A percentile compares a stretch with the other conserved stretches of the same genome.
These are phyloP conservation scores for Euschistus heros DNA, from an alignment of 1,140 invertebrate species.

Conservation along the genomic window DNA sequence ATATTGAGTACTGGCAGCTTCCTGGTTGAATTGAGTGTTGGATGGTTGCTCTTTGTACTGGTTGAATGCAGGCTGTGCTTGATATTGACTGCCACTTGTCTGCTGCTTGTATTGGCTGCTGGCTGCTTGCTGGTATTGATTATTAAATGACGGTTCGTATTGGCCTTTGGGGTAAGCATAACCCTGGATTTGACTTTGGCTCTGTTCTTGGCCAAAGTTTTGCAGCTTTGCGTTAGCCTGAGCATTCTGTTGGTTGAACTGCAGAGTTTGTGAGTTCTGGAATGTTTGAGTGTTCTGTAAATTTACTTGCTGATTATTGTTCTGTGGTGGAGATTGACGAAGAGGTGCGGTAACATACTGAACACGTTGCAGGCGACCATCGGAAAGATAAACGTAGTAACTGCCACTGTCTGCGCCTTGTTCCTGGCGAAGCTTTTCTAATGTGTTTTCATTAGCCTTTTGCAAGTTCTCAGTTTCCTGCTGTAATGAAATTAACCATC, in stretches of 20 bases:
- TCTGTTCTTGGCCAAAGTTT: neutral
- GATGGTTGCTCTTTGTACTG: neutral
- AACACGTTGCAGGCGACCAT: slow-evolving; percentile 57
- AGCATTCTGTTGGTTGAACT: slow-evolving; percentile 4
- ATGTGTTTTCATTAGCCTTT: neutral
- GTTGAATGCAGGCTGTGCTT: neutral
- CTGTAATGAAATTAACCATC: neutral
- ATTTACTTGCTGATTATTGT: neutral
- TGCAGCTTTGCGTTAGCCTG: neutral
- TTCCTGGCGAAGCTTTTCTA: slow-evolving; percentile 15
- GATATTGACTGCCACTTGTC: neutral
- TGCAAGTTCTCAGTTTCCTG: neutral
- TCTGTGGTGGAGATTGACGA: neutral
- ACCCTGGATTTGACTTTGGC: neutral
- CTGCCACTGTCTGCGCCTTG: slow-evolving; percentile 40
- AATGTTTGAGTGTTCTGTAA: neutral
- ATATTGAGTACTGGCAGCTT: neutral
- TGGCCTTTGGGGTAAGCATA: neutral
- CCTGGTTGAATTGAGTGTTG: neutral
- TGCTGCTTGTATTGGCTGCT: neutral
- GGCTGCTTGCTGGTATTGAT: neutral
- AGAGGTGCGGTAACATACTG: slow-evolving; percentile 32
- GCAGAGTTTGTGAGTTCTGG: neutral
- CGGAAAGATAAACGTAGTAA: slow-evolving; percentile 62
- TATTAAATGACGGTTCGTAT: neutral